phyloP scores from a whole-genome alignment of 1,140 invertebrate species.

The Ips nitidus region DNA sequence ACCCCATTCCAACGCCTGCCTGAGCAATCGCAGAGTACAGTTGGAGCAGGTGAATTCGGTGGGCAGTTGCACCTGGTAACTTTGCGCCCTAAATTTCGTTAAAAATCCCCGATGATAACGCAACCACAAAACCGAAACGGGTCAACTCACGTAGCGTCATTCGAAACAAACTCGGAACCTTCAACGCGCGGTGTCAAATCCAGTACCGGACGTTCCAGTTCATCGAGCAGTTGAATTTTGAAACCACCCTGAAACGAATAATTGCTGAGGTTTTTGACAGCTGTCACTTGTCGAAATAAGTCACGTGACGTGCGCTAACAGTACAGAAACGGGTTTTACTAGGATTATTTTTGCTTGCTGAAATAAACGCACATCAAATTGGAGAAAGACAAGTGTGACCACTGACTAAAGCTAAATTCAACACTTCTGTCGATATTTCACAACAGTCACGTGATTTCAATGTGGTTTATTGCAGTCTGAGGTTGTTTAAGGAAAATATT shows the following conservation, averaged over 20 bases:
- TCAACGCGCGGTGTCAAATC: conserved; percentile 81
- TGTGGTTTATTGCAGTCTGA: no score
- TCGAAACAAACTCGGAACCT: conserved; percentile 75
- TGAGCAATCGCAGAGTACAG: conserved; percentile 84
- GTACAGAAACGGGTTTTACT: not conserved
- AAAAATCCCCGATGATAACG: conserved; percentile 35
- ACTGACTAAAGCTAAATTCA: no score
- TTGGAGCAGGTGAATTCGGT: conserved; percentile 81
- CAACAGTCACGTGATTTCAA: no score
- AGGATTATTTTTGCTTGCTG: conserved; percentile 3
- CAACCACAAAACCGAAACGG: not conserved
- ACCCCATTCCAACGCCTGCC: conserved; percentile 89
- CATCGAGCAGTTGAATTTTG: conserved; percentile 79
- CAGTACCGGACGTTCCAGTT: conserved; percentile 75
- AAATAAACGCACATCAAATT: no score
- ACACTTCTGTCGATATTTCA: no score
- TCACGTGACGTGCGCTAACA: not conserved
- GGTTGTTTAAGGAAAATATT: no score
- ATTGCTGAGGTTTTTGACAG: not conserved
- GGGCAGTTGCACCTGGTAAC: conserved; percentile 76
- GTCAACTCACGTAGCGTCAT: conserved; percentile 71
- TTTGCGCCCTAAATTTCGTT: conserved; percentile 68
- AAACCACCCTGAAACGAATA: conserved; percentile 76
- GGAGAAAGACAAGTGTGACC: not conserved
- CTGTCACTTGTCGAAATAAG: not conserved